phyloP scores from a whole-genome alignment of 2,113 vertebrate species.

The Okapia johnstoni region DNA sequence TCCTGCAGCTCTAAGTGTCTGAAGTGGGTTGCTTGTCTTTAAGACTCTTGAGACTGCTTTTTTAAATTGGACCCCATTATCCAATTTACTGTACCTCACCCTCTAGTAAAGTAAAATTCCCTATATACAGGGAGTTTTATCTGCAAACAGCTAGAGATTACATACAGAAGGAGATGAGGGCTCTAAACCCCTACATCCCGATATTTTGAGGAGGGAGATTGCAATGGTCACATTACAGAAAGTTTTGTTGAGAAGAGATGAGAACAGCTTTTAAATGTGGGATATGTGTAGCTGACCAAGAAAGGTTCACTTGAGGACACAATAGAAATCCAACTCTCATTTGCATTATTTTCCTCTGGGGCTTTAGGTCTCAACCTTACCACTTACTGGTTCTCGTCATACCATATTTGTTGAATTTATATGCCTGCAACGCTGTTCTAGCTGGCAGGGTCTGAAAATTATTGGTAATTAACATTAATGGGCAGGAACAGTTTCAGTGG shows the following conservation, averaged over 20 bases:
- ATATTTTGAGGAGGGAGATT: background rate
- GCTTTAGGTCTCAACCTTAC: conserved; percentile 44
- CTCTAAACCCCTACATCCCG: background rate
- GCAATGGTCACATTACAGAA: background rate
- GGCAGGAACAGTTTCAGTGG: conserved; percentile 45
- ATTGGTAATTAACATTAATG: conserved; percentile 63
- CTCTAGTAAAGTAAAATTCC: background rate
- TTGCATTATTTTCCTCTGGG: conserved; percentile 46
- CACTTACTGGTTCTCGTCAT: conserved; percentile 33
- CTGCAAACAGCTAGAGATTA: background rate
- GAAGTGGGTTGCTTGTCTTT: background rate
- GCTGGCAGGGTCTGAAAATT: conserved; percentile 55
- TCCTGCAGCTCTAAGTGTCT: background rate
- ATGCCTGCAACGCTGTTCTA: conserved; percentile 54
- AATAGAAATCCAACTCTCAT: background rate
- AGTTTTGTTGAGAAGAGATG: background rate
- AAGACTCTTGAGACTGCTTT: background rate
- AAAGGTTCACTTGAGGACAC: conserved; percentile 25
- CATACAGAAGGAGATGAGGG: background rate
- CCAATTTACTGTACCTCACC: background rate
- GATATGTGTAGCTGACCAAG: background rate
- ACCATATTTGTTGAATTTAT: conserved; percentile 40
- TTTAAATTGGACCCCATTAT: background rate
- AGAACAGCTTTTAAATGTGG: background rate
- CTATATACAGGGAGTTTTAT: background rate